Base-by-base conservation (phyloP, 2,888 invertebrate genomes). In the Hyalella azteca region DNA sequence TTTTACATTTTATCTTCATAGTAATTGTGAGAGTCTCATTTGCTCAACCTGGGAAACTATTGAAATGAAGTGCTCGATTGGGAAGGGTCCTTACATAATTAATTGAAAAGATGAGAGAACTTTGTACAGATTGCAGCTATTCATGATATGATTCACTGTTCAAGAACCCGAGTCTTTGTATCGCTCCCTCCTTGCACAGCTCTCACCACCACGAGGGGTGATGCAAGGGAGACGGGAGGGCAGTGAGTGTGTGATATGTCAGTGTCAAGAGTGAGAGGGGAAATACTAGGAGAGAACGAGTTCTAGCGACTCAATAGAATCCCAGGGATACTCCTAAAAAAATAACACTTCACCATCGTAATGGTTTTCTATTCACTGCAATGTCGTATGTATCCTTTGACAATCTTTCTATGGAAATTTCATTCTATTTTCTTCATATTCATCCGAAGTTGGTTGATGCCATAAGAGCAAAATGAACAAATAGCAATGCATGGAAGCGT, bases 241-340 rank as follows among this genome's bases (percentile, higher is more conserved):
- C 19, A 73, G 41, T 7, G 75, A 75, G 75, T 75, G 45, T 29
- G 75, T 41, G 75, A 75, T 75, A 75, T 75, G 75, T 75, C 75
- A 75, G 75, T 75, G 75, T 75, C 75, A 75, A 75, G 75, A 41
- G 75, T 45, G 26, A 48, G 40, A 75, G 75, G 75, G 45, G 66
- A 66, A 66, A 66, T 66, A 36, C 66, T 66, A 36, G 29, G 36
- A 32, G 66, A 66, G 66, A 66, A 66, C 66, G 29, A 32, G 66
- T 36, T 32, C 66, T 36, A 66, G 66, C 66, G 66, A 66, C 66
- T 66, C 66, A 66, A 66, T 66, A 66, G 66, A 66, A 66, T 66
- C 66, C 66, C 15, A 66, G 66, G 66, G 66, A 66, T 66, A 36
- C 66, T 66, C n/a, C 66, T 66, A 32, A 66, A 66, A 66, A 66